Conservation (phyloP, 2,888 invertebrate genomes). For the Caradrina kadenii region DNA sequence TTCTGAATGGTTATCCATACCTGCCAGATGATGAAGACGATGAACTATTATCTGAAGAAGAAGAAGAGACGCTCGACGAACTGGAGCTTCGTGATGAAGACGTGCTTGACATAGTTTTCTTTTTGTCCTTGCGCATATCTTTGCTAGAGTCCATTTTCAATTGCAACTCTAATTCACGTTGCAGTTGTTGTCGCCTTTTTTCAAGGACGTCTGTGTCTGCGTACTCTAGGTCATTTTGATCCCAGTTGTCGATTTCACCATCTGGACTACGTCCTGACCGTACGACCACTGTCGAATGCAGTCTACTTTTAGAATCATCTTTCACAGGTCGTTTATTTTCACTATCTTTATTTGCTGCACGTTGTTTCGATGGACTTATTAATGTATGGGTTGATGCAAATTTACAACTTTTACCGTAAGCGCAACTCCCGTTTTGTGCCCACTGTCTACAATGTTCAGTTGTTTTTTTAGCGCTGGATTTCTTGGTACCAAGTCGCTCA, state of each 20-base stretch:
- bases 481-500: slow-evolving; percentile 95
- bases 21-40: slow-evolving; percentile 91
- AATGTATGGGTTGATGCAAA: slow-evolving; percentile 93
- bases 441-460: slow-evolving; percentile 94
- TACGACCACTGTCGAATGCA: slow-evolving; percentile 92
- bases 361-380: slow-evolving; percentile 94
- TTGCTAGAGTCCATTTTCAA: slow-evolving; percentile 93
- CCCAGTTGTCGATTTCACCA: slow-evolving; percentile 94
- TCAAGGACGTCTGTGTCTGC: slow-evolving; percentile 95
- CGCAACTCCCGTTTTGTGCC: slow-evolving; percentile 94
- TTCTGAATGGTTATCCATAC: slow-evolving; percentile 64
- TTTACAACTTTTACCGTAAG: slow-evolving; percentile 94
- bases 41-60: slow-evolving; percentile 92
- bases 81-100: slow-evolving; percentile 93
- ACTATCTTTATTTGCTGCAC: slow-evolving; percentile 92
- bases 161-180: slow-evolving; percentile 94
- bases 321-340: slow-evolving; percentile 88
- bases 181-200: slow-evolving; percentile 93
- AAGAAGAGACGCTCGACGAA: slow-evolving; percentile 92
- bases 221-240: slow-evolving; percentile 94
- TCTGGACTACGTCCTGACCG: slow-evolving; percentile 91
- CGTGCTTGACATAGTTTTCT: slow-evolving; percentile 92
- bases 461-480: slow-evolving; percentile 90
- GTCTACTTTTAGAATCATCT: slow-evolving; percentile 92
- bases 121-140: slow-evolving; percentile 92